Conservation (phyloP, 1,140 invertebrate species). For the Macrobrachium nipponense region DNA sequence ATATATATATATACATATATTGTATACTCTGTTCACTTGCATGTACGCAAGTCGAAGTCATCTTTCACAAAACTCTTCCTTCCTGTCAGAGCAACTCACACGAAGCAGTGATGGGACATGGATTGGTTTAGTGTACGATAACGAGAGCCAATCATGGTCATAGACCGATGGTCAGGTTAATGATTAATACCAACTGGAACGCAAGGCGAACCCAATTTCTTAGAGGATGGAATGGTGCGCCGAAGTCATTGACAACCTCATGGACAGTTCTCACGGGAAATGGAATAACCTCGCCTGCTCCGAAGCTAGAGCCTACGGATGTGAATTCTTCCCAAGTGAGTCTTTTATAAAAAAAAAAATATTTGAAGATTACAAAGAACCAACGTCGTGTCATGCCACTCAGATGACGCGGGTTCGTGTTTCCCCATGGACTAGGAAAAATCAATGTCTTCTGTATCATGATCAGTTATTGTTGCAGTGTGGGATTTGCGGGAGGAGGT, state of each 20-base stretch:
- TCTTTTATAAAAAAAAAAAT: not conserved
- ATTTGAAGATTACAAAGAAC: no score
- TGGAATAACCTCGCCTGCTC: slow-evolving; percentile 34
- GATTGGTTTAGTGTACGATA: slow-evolving; percentile 18
- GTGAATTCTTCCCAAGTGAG: slow-evolving; percentile 45
- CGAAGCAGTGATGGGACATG: slow-evolving; percentile 23
- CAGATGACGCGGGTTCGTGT: no score
- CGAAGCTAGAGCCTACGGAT: slow-evolving; percentile 17
- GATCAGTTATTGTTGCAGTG: no score
- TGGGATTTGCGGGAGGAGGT: no score
- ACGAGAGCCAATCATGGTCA: not conserved
- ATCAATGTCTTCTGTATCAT: no score
- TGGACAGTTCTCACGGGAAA: not conserved
- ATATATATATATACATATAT: no score
- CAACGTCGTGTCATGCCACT: no score
- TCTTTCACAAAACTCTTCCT: not conserved
- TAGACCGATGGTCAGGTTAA: slow-evolving; percentile 22
- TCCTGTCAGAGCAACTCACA: slow-evolving; percentile 9
- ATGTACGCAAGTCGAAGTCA: no score
- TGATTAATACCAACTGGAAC: slow-evolving; percentile 43
- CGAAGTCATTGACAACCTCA: slow-evolving; percentile 23
- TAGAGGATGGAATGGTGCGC: slow-evolving; percentile 5
- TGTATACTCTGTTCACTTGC: no score
- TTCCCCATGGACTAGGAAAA: no score
- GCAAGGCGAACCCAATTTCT: slow-evolving; percentile 23